These are phyloP conservation scores for Agrenia bidenticulata DNA, from an alignment of 2,888 invertebrate genomes.

Conservation along the genomic window DNA sequence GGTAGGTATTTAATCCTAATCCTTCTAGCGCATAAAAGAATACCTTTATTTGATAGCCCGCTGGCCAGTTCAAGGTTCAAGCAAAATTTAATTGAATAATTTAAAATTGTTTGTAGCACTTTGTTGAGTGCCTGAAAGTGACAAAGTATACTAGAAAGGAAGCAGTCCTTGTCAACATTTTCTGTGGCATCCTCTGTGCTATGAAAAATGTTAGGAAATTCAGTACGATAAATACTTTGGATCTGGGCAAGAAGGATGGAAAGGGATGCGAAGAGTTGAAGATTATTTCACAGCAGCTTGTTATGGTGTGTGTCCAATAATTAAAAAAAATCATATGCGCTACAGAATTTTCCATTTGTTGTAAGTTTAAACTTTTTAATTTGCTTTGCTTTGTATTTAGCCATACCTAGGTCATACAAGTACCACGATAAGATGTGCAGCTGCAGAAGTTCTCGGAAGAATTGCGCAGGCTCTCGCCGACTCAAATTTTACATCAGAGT, in stretches of 20 bases:
- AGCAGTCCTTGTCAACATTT: constrained; percentile 93
- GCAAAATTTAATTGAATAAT: neutral
- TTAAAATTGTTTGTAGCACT: neutral
- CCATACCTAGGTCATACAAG: constrained; percentile 59
- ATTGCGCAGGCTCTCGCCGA: constrained; percentile 87
- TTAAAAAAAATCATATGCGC: too few relatives aligned
- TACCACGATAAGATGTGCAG: constrained; percentile 79
- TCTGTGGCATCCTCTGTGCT: constrained; percentile 87
- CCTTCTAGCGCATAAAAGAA: constrained; percentile 61
- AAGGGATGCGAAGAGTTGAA: constrained; percentile 55
- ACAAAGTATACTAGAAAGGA: constrained; percentile 91
- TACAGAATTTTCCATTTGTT: too few relatives aligned
- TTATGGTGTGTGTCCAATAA: constrained; percentile 31
- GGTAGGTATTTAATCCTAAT: too few relatives aligned
- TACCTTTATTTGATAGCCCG: constrained; percentile 64
- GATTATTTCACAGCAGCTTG: constrained; percentile 46
- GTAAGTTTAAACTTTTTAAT: neutral
- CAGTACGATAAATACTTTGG: constrained; percentile 67
- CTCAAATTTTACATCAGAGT: constrained; percentile 81
- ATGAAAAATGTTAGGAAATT: constrained; percentile 80
- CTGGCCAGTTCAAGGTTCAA: too few relatives aligned
- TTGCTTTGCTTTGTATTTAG: constrained; percentile 52
- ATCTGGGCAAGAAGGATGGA: constrained; percentile 76
- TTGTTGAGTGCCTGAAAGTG: constrained; percentile 50
- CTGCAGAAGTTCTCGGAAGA: constrained; percentile 91